A percentile compares a stretch with the other conserved stretches of the same genome.
These are phyloP conservation scores for Tenthredo distinguenda DNA, from an alignment of 2,888 invertebrate genomes.

Conservation along the genomic window DNA sequence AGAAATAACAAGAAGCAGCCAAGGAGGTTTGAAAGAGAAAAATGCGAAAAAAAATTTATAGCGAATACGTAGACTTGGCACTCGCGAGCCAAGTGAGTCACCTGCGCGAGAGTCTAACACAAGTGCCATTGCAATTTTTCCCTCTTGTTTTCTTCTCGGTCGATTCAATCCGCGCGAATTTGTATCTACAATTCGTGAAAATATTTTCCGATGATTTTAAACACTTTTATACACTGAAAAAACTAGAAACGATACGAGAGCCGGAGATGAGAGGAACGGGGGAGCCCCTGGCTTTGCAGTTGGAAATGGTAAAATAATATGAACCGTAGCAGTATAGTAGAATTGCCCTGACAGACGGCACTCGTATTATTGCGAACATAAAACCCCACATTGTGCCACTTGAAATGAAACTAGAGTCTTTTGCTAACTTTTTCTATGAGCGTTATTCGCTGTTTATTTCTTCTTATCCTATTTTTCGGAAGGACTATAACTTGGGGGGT, in stretches of 20 bases:
- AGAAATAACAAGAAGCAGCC: slow-evolving; percentile 10
- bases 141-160: not conserved
- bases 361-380: slow-evolving; percentile 69
- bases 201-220: not conserved
- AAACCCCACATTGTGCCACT: slow-evolving; percentile 68
- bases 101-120: not conserved
- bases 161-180: not conserved
- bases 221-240: not conserved
- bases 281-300: not conserved
- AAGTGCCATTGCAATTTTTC: not conserved
- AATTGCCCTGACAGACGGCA: slow-evolving; percentile 62
- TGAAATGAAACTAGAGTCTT: slow-evolving; percentile 49
- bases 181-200: not conserved
- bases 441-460: slow-evolving; percentile 12
- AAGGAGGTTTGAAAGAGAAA: not conserved
- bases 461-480: not conserved
- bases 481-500: not conserved
- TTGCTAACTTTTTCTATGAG: slow-evolving; percentile 31
- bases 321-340: not conserved
- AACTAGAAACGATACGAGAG: not conserved
- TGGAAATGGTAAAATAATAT: slow-evolving; percentile 45
- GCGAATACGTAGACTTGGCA: not conserved
- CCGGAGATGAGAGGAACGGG: not conserved
- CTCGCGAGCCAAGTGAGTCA: slow-evolving; percentile 7
- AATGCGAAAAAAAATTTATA: not conserved